A percentile compares a stretch with the other conserved stretches of the same genome.
Evolutionary conservation across 2,113 vertebrate species (phyloP).

Genomic region (Oreochromis aureus): DNA sequence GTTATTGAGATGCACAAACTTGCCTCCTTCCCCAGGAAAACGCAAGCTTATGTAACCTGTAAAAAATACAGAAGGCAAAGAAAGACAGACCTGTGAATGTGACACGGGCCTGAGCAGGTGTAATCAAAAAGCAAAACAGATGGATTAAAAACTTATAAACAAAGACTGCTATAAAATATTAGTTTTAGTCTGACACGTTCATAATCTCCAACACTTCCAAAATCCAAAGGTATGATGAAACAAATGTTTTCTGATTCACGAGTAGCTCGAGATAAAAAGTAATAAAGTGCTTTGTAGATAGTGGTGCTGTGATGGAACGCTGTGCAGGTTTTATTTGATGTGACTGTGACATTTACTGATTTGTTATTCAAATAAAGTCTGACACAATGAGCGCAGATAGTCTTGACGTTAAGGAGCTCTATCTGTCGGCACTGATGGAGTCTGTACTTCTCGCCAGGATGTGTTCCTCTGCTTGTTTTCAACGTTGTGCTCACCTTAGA

Average conservation of each 20-base stretch:
- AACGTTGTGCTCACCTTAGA: not conserved
- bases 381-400: constrained; percentile 35
- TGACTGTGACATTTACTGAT: constrained; percentile 28
- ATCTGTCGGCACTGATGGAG: not conserved
- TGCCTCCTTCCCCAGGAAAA: constrained; percentile 23
- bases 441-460: not conserved
- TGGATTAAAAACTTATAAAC: not conserved
- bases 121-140: not conserved
- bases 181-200: not conserved
- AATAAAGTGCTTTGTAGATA: not conserved
- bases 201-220: not conserved
- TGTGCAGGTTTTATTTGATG: constrained; percentile 13
- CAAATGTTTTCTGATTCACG: not conserved
- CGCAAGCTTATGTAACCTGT: constrained; percentile 52
- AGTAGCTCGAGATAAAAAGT: not conserved
- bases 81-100: not conserved
- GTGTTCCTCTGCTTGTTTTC: not conserved
- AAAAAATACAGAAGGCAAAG: not conserved
- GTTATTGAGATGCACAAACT: constrained; percentile 50
- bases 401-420: not conserved
- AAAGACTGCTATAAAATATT: not conserved
- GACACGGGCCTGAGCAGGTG: not conserved
- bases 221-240: not conserved
- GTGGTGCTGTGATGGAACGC: not conserved
- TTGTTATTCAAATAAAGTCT: constrained; percentile 42